Conservation (phyloP, 2,113 vertebrate species). For the Tamias sibiricus region DNA sequence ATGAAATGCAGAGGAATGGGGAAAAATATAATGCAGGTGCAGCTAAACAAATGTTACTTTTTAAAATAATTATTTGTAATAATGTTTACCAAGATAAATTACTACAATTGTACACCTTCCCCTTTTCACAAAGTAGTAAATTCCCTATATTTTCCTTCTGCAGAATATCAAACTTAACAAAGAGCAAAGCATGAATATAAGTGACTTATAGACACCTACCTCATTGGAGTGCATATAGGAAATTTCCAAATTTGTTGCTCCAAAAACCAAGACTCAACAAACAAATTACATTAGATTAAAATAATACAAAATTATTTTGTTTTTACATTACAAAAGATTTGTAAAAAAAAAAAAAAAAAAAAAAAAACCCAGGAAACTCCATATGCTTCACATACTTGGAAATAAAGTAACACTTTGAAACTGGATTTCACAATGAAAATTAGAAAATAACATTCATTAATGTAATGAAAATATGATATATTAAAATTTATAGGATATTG, state of each 20-base stretch:
- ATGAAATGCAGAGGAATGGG: neutral
- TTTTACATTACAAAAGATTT: neutral
- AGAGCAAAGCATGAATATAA: neutral
- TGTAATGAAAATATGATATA: neutral
- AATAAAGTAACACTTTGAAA: neutral
- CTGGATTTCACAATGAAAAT: neutral
- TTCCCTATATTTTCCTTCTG: neutral
- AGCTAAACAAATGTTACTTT: neutral
- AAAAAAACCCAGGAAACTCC: neutral
- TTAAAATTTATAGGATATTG: neutral
- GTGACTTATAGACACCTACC: neutral
- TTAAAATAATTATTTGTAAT: neutral
- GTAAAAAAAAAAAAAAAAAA: neutral
- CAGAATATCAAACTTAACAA: neutral
- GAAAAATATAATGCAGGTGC: neutral
- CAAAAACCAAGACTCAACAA: neutral
- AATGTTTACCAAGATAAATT: neutral
- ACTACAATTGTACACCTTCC: neutral
- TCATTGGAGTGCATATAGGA: neutral
- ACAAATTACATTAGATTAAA: neutral
- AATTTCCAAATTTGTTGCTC: neutral
- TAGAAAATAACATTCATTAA: neutral
- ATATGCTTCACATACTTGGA: neutral
- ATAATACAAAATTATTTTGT: neutral
- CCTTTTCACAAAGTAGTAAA: neutral